Base-by-base conservation (phyloP, 2,888 invertebrate species). In the Drosophila kokeensis region DNA sequence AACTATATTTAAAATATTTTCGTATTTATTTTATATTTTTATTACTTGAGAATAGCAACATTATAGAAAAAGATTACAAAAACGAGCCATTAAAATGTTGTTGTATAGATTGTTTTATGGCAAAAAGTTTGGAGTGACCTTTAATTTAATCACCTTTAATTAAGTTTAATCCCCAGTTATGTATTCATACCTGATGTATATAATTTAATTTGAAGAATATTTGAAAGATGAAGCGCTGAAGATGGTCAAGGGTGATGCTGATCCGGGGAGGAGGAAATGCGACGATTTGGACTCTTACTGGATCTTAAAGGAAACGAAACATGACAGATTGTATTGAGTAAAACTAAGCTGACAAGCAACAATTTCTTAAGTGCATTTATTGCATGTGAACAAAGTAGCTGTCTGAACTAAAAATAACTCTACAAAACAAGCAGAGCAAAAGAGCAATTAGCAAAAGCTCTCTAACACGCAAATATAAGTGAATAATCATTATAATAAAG, bases 401-500 rank as follows among this genome's bases (percentile, higher is more conserved):
- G 29, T 50, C 29, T 30, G 5, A 29, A 29, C 6, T 11, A n/a
- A 11, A 50, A 50, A n/a, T 13, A 50, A 1, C 49, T 11, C 1
- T 6, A 30, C 50, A 11, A 50, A 29, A 11, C 11, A n/a, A 29
- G n/a, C 29, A 15, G 45, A 15, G 15, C 45, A 24, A 45, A 24
- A n/a, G n/a, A 50, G 50, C 50, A 50, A 50, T 50, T 50, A 49
- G 29, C 6, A n/a, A 11, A 30, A n/a, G n/a, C 15, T 27, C 34
- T 40, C 13, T 30, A 61, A 38, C 21, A 24, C 13, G 49, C 32
- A 29, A 66, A 42, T 24, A 27, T 53, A 38, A 18, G 24, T 58
- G 49, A 40, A 54, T 53, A 64, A 21, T 67, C 21, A 45, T 18
- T n/a, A 40, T 38, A 50, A 21, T 29, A 24, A n/a, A 53, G 11